Evolutionary conservation across 2,113 vertebrate species (phyloP), one percentile per base, ranked within the genome.

Genomic region (Sarotherodon lohbergeri): DNA sequence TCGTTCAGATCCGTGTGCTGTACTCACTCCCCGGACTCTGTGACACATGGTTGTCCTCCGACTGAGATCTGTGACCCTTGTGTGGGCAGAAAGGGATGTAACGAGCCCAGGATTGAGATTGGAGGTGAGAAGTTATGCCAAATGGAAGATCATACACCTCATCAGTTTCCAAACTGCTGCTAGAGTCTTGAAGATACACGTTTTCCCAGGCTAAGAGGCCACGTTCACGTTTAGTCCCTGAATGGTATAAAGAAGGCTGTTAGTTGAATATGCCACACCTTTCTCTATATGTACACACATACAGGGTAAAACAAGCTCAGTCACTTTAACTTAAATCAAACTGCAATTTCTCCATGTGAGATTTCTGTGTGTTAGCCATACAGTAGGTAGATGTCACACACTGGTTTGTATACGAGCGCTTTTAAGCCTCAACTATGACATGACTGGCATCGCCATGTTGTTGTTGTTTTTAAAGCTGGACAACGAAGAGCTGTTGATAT

Each of bases 91-190:
- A 94, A 0, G 97, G 98, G 4, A 98, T 86, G 55, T 89, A 91
- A 3, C 0, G 95, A 89, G 95, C 52, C 93, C 97, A 97, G 9
- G 96, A 91, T 14, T 68, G 85, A 3, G 89, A 14, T 0, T 96
- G 97, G 13, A 94, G 68, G 81, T 66, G 94, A 10, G 95, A 94
- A 32, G 97, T 97, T 4, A 97, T 95, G 5, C 97, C 97, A 59
- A 97, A 98, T 0, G 98, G 97, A 56, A 98, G 95, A 82, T 94
- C 55, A 4, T 98, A 98, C 73, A 98, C 88, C 6, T 96, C 88
- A 1, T 90, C 92, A 13, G 86, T 0, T 2, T 61, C 88, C 9
- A 34, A 57, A 1, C 61, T 83, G 24, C 81, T 89, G 5, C 76
- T 80, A 0, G 3, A 82, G 12, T 90, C 92, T 22, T 90, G 92